A percentile compares a stretch with the other conserved stretches of the same genome.
Conservation (phyloP, 2,888 invertebrate species). For the Amblyjoppa proteus region DNA sequence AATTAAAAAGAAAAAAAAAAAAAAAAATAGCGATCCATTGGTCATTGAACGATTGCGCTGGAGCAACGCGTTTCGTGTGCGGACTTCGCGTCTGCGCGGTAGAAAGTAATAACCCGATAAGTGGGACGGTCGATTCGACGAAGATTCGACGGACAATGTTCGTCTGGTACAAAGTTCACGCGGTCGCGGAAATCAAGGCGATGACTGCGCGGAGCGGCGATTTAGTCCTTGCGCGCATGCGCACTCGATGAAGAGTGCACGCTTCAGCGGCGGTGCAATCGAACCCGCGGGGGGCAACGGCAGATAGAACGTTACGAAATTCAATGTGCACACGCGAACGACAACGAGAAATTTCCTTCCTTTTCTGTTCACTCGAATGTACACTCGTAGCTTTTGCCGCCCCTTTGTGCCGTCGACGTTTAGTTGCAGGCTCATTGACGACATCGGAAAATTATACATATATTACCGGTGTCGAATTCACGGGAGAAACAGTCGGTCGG, state of each 20-base stretch:
- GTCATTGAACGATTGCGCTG: background rate
- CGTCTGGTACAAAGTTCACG: background rate
- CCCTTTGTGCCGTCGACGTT: background rate
- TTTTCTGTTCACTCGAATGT: background rate
- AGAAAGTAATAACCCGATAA: background rate
- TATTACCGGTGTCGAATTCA: background rate
- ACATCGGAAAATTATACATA: conserved; percentile 2
- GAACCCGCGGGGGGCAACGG: background rate
- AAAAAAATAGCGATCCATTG: background rate
- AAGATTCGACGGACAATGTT: background rate
- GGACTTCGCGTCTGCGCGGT: background rate
- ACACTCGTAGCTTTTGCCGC: too few relatives aligned
- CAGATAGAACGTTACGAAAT: conserved; percentile 29
- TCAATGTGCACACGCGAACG: conserved; percentile 19
- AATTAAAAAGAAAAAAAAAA: background rate
- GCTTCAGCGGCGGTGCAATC: background rate
- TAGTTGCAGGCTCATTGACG: background rate
- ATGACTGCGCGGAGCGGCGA: background rate
- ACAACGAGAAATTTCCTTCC: conserved; percentile 29
- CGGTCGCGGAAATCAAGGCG: background rate
- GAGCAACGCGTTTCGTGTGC: background rate
- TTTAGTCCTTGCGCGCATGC: background rate
- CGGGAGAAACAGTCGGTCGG: background rate
- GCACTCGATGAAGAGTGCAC: conserved; percentile 8
- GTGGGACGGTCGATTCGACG: background rate